Evolutionary conservation across 2,113 vertebrate genomes (phyloP).

Genomic region (Pelodiscus sinensis): DNA sequence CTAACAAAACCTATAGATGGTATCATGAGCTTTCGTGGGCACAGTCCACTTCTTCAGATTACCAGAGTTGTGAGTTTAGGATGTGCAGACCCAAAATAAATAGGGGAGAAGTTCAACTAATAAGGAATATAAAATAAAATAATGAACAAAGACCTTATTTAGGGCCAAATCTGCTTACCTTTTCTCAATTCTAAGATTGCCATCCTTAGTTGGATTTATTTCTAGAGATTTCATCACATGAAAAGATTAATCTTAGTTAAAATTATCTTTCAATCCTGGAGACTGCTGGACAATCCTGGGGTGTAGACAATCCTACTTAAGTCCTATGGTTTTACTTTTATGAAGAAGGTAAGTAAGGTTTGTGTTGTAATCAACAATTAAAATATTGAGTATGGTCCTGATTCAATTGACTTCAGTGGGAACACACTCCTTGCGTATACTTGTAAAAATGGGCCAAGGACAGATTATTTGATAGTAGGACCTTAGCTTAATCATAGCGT

Average conservation of each 20-base stretch:
- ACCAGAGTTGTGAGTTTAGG: no score
- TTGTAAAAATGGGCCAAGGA: fast-evolving
- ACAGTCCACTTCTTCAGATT: no score
- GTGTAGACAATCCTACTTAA: no score
- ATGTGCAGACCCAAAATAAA: no score
- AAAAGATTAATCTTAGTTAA: no score
- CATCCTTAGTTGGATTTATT: no score
- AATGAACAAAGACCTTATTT: not conserved
- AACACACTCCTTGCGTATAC: not conserved
- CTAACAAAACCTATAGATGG: no score
- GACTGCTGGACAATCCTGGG: no score
- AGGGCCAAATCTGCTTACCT: not conserved
- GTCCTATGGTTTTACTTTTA: not conserved
- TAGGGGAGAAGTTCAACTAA: not conserved
- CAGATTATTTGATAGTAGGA: not conserved
- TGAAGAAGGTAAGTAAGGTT: not conserved
- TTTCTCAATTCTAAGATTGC: no score
- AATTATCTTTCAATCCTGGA: no score
- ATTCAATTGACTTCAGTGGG: not conserved
- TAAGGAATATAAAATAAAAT: not conserved
- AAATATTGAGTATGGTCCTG: not conserved
- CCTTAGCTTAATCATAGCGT: not conserved
- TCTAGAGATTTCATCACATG: no score
- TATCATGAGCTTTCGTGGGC: no score
- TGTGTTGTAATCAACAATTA: not conserved